A percentile compares a stretch with the other conserved stretches of the same genome.
phyloP scores from a whole-genome alignment of 1,140 invertebrate genomes.

The Hycleus cichorii region DNA sequence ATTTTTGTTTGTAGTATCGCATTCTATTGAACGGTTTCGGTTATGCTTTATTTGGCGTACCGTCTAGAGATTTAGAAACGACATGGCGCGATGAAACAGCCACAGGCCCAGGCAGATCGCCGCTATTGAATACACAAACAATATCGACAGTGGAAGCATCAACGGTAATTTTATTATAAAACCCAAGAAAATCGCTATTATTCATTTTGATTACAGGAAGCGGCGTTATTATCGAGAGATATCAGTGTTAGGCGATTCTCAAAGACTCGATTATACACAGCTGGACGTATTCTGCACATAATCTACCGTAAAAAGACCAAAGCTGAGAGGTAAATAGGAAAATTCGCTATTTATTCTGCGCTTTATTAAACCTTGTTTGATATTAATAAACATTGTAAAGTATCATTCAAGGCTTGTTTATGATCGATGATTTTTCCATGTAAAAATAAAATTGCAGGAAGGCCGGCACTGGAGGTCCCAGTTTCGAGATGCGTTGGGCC shows the following conservation, averaged over 20 bases:
- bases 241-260: conserved; percentile 61
- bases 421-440: neutral
- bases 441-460: conserved; percentile 43
- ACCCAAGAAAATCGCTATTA: neutral
- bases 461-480: conserved; percentile 50
- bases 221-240: conserved; percentile 55
- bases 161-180: conserved; percentile 31
- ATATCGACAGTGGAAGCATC: conserved; percentile 39
- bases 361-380: neutral
- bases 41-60: conserved; percentile 66
- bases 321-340: conserved; percentile 49
- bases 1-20: conserved; percentile 54
- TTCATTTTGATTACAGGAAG: conserved; percentile 45
- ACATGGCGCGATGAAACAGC: conserved; percentile 60
- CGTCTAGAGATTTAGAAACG: conserved; percentile 59
- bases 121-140: conserved; percentile 38
- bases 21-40: conserved; percentile 70
- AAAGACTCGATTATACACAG: conserved; percentile 57
- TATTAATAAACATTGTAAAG: neutral
- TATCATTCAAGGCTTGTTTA: neutral
- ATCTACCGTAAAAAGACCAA: conserved; percentile 57
- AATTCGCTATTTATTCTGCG: neutral
- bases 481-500: conserved; percentile 68
- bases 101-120: conserved; percentile 43
- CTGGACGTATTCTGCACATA: conserved; percentile 67